phyloP scores from a whole-genome alignment of 2,113 vertebrate species.

The Notarius quadriscutis region DNA sequence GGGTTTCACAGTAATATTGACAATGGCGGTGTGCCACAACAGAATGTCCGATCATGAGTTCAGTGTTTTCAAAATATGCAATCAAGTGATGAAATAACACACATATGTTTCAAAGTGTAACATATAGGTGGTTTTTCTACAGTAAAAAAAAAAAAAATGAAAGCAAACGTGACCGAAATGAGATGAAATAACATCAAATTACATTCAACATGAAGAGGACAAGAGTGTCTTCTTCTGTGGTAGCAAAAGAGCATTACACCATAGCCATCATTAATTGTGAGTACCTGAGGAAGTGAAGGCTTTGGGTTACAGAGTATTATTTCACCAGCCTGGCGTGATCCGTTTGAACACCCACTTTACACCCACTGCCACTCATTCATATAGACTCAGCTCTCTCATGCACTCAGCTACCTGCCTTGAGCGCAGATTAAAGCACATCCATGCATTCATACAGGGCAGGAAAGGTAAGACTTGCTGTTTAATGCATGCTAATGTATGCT shows the following conservation, averaged over 20 bases:
- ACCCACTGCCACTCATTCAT: conserved; percentile 64
- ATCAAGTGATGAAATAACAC: not conserved
- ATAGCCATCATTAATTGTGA: not conserved
- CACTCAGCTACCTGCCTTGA: conserved; percentile 66
- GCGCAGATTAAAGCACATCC: conserved; percentile 60
- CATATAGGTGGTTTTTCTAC: not conserved
- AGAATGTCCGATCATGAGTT: not conserved
- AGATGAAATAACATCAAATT: not conserved
- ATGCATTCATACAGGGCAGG: not conserved
- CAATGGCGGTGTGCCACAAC: not conserved
- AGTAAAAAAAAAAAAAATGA: not conserved
- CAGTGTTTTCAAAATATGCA: not conserved
- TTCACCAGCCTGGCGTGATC: conserved; percentile 59
- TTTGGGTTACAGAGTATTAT: conserved; percentile 62
- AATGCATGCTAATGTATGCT: not conserved
- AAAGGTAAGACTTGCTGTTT: not conserved
- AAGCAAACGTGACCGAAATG: not conserved
- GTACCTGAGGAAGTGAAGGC: conserved; percentile 38
- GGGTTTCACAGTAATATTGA: not conserved
- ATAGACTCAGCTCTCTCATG: conserved; percentile 59
- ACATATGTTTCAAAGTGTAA: not conserved
- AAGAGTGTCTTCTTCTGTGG: not conserved
- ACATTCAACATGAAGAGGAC: not conserved
- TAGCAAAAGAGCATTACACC: not conserved
- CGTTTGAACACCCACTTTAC: conserved; percentile 69